Percentiles rank a stretch among this genome's conserved stretches.
Evolutionary conservation across 1,140 invertebrate genomes (phyloP).

Genomic region (Phymastichus coffea): DNA sequence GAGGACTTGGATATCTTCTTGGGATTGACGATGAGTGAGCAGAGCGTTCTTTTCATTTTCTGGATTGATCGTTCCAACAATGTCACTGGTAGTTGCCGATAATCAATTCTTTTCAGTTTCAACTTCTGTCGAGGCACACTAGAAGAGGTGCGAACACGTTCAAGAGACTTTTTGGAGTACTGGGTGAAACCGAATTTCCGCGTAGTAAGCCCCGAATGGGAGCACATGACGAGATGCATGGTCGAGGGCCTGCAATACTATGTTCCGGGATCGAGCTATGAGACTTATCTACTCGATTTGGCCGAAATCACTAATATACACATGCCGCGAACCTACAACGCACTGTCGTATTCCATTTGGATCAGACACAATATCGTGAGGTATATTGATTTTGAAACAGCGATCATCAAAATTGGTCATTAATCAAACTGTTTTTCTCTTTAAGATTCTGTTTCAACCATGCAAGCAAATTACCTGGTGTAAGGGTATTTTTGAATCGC

Average conservation of each 20-base stretch:
- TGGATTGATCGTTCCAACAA: too few relatives aligned
- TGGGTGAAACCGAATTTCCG: constrained; percentile 49
- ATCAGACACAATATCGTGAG: constrained; percentile 27
- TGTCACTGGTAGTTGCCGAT: too few relatives aligned
- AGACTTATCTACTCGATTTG: constrained; percentile 39
- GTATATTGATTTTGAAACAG: constrained; percentile 9
- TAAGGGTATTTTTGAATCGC: constrained; percentile 27
- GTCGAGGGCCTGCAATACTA: constrained; percentile 43
- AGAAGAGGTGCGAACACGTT: constrained; percentile 46
- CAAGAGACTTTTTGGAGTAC: constrained; percentile 43
- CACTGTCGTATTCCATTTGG: constrained; percentile 35
- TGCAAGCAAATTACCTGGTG: constrained; percentile 27
- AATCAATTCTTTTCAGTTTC: constrained; percentile 44
- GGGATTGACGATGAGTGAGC: constrained; percentile 74
- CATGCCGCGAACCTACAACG: constrained; percentile 38
- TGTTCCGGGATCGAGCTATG: constrained; percentile 38
- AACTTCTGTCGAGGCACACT: constrained; percentile 60
- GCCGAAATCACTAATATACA: constrained; percentile 38
- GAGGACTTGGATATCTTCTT: constrained; percentile 72
- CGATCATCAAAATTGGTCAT: not conserved
- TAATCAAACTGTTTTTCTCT: not conserved
- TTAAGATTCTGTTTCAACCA: constrained; percentile 19
- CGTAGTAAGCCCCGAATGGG: constrained; percentile 44
- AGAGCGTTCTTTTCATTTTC: too few relatives aligned
- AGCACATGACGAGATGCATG: constrained; percentile 53